Conservation (phyloP, 1,140 invertebrate species). For the Eciton burchellii region DNA sequence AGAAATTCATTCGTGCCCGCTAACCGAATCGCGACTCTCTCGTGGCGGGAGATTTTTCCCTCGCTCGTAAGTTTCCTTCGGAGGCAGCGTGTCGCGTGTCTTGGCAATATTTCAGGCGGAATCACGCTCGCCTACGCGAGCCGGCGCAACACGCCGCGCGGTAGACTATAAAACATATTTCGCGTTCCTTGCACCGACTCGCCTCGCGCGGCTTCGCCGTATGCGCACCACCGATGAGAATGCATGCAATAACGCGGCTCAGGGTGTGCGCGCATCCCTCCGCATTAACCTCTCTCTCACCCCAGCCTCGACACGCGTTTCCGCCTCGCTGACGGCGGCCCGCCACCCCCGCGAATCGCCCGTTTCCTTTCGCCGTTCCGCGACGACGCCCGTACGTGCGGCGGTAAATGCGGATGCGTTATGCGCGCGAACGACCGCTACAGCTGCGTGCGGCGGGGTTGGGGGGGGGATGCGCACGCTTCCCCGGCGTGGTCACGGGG, state of each 20-base stretch:
- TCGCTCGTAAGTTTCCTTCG: conserved; percentile 11
- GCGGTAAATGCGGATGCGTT: conserved; percentile 30
- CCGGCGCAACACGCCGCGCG: conserved; percentile 41
- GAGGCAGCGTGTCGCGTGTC: neutral
- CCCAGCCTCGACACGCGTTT: neutral
- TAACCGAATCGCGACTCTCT: neutral
- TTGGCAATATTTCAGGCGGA: conserved; percentile 27
- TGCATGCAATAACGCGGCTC: conserved; percentile 34
- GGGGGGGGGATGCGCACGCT: no score
- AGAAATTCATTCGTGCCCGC: neutral
- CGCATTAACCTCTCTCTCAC: conserved; percentile 17
- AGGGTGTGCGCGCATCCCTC: neutral
- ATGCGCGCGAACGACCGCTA: neutral
- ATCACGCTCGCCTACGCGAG: conserved; percentile 40
- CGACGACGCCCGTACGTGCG: neutral
- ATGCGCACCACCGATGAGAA: conserved; percentile 20
- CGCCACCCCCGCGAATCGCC: neutral
- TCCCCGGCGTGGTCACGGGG: neutral
- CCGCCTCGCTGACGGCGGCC: conserved; percentile 1
- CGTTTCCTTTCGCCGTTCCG: conserved; percentile 13
- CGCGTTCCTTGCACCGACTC: conserved; percentile 29
- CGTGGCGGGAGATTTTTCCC: neutral
- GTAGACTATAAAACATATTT: conserved; percentile 49
- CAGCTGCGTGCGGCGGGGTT: neutral
- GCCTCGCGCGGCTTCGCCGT: conserved; percentile 9